Base-by-base conservation (phyloP, 2,113 vertebrate species). In the Azemiops feae region DNA sequence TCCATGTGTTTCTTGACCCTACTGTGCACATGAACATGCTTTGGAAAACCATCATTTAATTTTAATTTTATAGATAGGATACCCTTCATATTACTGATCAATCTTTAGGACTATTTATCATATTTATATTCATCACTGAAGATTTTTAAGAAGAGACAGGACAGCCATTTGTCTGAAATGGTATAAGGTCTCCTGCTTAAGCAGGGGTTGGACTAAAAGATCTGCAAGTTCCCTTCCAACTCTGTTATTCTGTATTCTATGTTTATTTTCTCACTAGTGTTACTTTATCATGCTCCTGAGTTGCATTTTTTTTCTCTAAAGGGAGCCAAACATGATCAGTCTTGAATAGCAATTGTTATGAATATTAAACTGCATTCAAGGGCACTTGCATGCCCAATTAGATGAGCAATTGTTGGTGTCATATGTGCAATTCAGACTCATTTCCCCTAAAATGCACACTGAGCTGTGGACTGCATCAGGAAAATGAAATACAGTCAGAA, bases 321-420 rank as follows among this genome's bases (percentile, higher is more conserved):
- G 8, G 34, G 86, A 58, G 22, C 10, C 39, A 94, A 94, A 54
- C 1, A 34, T 2, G 14, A 58, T 91, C 88, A 93, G 34, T 92
- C 54, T 91, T 93, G 64, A 89, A 92, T 55, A 86, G 74, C 20
- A 86, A 88, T 92, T 95, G 74, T 54, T 89, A 87, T 92, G 20
- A 96, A 96, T 95, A 90, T 93, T 92, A 96, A 94, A 95, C 22
- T 57, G 27, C 52, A 89, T 87, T 12, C 85, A 93, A 92, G 47
- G 89, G 85, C 14, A 16, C 81, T 85, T 93, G 87, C 25, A 95
- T 88, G 94, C 81, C 58, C 87, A 95, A 94, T 95, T 95, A 95
- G 87, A 89, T 39, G 94, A 96, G 58, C 64, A 96, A 91, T 94
- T 95, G 85, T 55, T 91, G 93, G 34, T 93, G 85, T 25, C 0